These are phyloP conservation scores for Hyperoplus lanceolatus DNA, from an alignment of 2,797 vertebrate species.

Conservation along the genomic window DNA sequence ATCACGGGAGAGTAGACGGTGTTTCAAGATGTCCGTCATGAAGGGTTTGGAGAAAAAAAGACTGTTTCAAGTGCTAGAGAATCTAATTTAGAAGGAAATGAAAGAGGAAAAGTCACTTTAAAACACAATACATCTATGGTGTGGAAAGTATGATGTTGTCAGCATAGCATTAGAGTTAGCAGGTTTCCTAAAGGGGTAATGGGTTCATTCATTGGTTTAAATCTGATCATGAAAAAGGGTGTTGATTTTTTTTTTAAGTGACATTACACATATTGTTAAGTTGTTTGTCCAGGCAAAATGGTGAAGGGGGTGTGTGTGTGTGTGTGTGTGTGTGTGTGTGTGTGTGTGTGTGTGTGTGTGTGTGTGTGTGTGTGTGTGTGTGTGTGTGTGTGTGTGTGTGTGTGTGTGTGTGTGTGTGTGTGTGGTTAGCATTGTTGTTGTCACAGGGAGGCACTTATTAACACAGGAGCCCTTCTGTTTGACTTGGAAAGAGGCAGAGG, in stretches of 20 bases:
- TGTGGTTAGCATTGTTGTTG: slow-evolving; percentile 9
- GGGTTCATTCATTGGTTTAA: background rate
- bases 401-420: too few species aligned
- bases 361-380: background rate
- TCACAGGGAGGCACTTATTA: slow-evolving; percentile 18
- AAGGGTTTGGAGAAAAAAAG: slow-evolving; percentile 35
- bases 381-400: too few species aligned
- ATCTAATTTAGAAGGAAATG: slow-evolving; percentile 27
- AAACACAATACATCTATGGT: slow-evolving; percentile 14
- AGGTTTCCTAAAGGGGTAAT: background rate
- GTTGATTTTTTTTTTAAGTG: too few species aligned
- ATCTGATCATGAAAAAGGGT: background rate
- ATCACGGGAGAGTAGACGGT: slow-evolving; percentile 14
- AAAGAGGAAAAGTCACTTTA: slow-evolving; percentile 10
- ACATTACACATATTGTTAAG: background rate
- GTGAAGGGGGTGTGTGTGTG: slow-evolving; percentile 2
- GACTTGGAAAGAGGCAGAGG: slow-evolving; percentile 20
- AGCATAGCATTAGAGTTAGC: slow-evolving; percentile 17
- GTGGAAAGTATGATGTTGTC: background rate
- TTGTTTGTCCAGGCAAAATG: background rate
- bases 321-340: background rate
- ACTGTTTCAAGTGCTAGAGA: slow-evolving; percentile 49
- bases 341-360: background rate
- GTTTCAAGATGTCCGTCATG: slow-evolving; percentile 23
- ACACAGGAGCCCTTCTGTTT: slow-evolving; percentile 28